Evolutionary conservation across 2,797 vertebrate genomes (phyloP), one percentile per base, ranked within the genome.

Genomic region (Leptatherina wallacei): DNA sequence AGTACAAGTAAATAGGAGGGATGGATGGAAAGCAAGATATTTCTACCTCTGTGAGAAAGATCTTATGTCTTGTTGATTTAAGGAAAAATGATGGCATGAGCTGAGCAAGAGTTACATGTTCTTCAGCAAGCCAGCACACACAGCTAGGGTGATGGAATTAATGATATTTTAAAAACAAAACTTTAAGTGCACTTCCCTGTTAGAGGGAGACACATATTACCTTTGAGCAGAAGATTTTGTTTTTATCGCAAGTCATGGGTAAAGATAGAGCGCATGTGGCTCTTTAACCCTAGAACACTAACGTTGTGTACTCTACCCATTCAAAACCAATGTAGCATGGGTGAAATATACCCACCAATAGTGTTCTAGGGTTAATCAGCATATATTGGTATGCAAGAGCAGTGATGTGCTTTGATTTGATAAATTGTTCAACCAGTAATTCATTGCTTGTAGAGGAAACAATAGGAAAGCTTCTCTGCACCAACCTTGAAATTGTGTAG

Each of bases 1-100:
- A 24, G 40, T 33, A 60, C 2, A 1, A 27, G 24, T 24, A 13
- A 30, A 49, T 42, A 16, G 24, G 22, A 73, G 49, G 65, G 30
- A 27, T 12, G 57, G 58, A 73, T 4, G 27, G 35, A 52, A 33
- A 47, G 6, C 18, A 52, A 72, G 24, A 38, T 1, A 22, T 56
- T 83, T 77, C 77, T 77, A 47, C 52, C 54, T 42, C 49, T 69
- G 40, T 24, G 9, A 65, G 35, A 65, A 65, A 65, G 42, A 38
- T 67, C 66, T 61, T 56, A 35, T 65, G 51, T 20, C 64, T 47
- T 22, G 27, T 73, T 80, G 24, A 12, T n/a, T 11, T 54, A 54
- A 24, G 13, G 5, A 14, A 14, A 14, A 27, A 54, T 13, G 4
- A 54, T 54, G 4, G 2, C 24, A 14, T 7, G 51, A 54, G 51